Conservation (phyloP, 2,888 invertebrate genomes). For the Eristalinus sepulchralis region DNA sequence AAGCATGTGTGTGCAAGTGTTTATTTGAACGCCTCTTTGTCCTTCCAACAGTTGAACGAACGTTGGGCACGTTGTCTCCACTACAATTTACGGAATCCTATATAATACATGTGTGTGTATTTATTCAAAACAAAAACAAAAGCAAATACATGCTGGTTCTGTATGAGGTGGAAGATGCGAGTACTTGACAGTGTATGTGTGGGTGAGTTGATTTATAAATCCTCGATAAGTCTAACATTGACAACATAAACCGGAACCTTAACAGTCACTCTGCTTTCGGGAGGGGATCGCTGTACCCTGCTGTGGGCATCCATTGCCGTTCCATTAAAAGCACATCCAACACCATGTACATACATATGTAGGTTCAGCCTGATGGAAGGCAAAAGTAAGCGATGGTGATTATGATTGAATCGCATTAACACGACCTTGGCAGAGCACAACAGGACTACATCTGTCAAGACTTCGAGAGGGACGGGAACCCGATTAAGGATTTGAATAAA, state of each 20-base stretch:
- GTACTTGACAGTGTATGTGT: slow-evolving; percentile 3
- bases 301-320: slow-evolving; percentile 11
- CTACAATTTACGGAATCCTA: not conserved
- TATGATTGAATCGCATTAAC: slow-evolving; percentile 50
- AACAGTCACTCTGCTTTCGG: slow-evolving; percentile 7
- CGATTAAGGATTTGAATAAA: not conserved
- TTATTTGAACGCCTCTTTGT: not conserved
- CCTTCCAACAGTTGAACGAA: not conserved
- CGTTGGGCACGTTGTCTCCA: not conserved
- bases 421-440: slow-evolving; percentile 46
- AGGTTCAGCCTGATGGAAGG: not conserved
- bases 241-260: slow-evolving; percentile 43
- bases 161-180: not conserved
- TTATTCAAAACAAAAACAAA: slow-evolving; percentile 6
- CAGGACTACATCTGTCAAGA: not conserved
- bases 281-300: slow-evolving; percentile 1
- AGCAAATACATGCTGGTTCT: not conserved
- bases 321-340: slow-evolving; percentile 33
- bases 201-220: slow-evolving; percentile 48
- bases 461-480: not conserved
- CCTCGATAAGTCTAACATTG: slow-evolving; percentile 53
- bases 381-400: slow-evolving; percentile 9
- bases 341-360: not conserved
- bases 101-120: slow-evolving; percentile 11
- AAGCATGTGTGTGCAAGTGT: not conserved